Base-by-base conservation (phyloP, 64 coral and sea anemone species). In the Orbicella faveolata region DNA sequence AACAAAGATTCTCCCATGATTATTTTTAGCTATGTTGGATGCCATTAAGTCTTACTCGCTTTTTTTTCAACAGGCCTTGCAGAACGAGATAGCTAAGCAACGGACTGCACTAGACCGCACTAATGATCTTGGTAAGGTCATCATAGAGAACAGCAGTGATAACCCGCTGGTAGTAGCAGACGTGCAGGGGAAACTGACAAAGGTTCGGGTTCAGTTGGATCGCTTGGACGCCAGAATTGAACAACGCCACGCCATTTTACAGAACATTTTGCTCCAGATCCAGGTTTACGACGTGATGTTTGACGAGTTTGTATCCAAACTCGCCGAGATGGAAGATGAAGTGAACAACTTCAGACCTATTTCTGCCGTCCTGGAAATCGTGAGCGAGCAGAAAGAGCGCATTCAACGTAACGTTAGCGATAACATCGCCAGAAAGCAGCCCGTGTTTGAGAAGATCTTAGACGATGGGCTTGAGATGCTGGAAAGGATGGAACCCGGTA, bases 371-470 rank as follows among this genome's bases (percentile, higher is more conserved):
- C 80, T 94, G 48, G 79, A 92, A 51, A 87, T 84, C 12, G 96
- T 90, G 17, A 89, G 95, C 57, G 88, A 90, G 23, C 96, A 99
- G 76, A 82, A 92, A 30, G 94, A 93, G 52, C 88, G 93, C 15
- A 90, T 88, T 36, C 62, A 99, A 39, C 74, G 75, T 15, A 90
- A 66, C 34, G 77, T 95, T 11, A 41, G 77, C 2, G 93, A 95
- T 19, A 90, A 79, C 65, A 79, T 99, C 44, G 33, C 78, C 2
- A 83, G 87, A 44, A 95, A 99, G 36, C 83, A 99, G 65, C 96
- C 94, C 2, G 94, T 99, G 12, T 99, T 88, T 57, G 94, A 96
- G 41, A 99, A 93, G 41, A 76, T 99, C n/a, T 81, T 99, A 9
- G 94, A 99, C 70, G 96, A 99, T 82, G 94, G 96, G 34, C 80